Evolutionary conservation across 2,888 invertebrate species (phyloP).

Genomic region (Leucophora obtusa): DNA sequence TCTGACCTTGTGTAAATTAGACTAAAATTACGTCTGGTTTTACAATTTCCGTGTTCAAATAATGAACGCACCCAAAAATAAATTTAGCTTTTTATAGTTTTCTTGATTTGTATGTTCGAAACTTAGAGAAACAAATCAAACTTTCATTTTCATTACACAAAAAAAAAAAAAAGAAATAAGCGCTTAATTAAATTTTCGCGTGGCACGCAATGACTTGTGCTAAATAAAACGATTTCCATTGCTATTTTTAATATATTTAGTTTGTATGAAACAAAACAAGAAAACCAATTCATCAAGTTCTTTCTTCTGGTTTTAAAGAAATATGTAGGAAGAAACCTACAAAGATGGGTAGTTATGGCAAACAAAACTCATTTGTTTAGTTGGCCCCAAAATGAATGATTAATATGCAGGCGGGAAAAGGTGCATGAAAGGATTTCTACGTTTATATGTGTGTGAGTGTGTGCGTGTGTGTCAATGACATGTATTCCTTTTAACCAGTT

Average conservation of each 20-base stretch:
- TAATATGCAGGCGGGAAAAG: background rate
- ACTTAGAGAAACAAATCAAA: conserved; percentile 29
- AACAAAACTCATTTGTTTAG: conserved; percentile 6
- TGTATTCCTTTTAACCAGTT: conserved; percentile 27
- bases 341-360: background rate
- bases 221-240: conserved; percentile 19
- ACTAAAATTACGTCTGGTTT: conserved; percentile 31
- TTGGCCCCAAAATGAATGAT: conserved; percentile 16
- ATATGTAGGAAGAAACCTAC: background rate
- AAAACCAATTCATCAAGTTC: conserved; percentile 18
- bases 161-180: conserved; percentile 21
- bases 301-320: conserved; percentile 9
- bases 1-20: conserved; percentile 32
- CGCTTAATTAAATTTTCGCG: conserved; percentile 55
- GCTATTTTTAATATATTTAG: background rate
- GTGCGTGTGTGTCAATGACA: conserved; percentile 47
- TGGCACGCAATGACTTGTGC: conserved; percentile 55
- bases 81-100: conserved; percentile 18
- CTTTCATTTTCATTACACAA: conserved; percentile 15
- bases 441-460: conserved; percentile 13
- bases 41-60: conserved; percentile 25
- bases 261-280: background rate
- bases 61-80: conserved; percentile 27
- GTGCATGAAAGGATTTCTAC: background rate
- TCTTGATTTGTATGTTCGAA: conserved; percentile 18